Evolutionary conservation across 2,113 vertebrate genomes (phyloP).

Genomic region (Cephalophus harveyi): DNA sequence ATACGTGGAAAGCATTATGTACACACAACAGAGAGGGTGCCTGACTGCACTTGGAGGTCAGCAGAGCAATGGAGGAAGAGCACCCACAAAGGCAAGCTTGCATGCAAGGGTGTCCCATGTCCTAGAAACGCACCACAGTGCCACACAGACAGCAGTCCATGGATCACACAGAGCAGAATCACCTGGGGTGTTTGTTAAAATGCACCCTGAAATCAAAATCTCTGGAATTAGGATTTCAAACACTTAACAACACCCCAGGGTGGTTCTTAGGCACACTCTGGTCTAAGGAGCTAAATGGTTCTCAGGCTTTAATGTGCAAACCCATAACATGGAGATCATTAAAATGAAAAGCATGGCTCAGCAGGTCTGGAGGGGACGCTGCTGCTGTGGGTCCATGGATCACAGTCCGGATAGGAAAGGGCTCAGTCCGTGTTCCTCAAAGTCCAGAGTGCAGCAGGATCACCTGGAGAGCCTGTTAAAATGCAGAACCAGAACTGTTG

Average conservation of each 20-base stretch:
- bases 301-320: neutral
- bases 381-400: neutral
- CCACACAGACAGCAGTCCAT: neutral
- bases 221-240: neutral
- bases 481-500: neutral
- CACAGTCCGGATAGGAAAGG: neutral
- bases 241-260: neutral
- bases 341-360: neutral
- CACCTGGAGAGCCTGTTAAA: neutral
- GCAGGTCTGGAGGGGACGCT: neutral
- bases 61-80: neutral
- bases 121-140: neutral
- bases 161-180: neutral
- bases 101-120: accelerated
- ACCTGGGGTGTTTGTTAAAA: neutral
- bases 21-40: neutral
- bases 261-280: neutral
- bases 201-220: neutral
- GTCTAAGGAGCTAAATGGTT: neutral
- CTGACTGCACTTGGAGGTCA: neutral
- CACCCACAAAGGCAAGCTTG: neutral
- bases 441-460: neutral
- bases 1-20: accelerated
- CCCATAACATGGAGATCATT: neutral
- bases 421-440: neutral